These are phyloP conservation scores for Hydrolagus affinis DNA, from an alignment of 2,113 vertebrate genomes.

Conservation along the genomic window DNA sequence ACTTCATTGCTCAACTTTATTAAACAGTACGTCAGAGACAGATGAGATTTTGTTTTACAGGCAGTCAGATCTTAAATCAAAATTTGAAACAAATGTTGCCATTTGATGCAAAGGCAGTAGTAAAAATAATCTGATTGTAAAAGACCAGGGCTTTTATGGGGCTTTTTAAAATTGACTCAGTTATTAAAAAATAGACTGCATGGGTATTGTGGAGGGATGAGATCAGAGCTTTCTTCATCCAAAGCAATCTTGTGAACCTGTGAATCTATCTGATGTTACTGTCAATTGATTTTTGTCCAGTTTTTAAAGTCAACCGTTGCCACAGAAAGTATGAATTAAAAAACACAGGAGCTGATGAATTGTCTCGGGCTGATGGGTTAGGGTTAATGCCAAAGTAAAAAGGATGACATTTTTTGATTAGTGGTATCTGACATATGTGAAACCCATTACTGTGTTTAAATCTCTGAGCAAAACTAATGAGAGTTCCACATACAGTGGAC, in stretches of 20 bases:
- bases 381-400: no score
- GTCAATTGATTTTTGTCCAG: background rate
- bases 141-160: no score
- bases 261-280: background rate
- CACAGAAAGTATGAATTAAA: background rate
- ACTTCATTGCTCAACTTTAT: background rate
- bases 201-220: no score
- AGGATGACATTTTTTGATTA: no score
- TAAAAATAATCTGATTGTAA: background rate
- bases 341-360: conserved; percentile 25
- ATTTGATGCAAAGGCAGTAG: background rate
- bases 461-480: no score
- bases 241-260: background rate
- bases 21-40: background rate
- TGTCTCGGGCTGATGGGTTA: background rate
- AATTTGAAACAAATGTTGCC: background rate
- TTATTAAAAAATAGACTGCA: no score
- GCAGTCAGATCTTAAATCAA: background rate
- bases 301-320: background rate
- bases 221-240: no score
- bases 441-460: no score
- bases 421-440: no score
- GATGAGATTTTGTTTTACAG: background rate
- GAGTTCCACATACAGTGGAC: no score
- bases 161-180: no score